A percentile compares a stretch with the other conserved stretches of the same genome.
Evolutionary conservation across 1,140 invertebrate species (phyloP).

Genomic region (Homarus americanus): DNA sequence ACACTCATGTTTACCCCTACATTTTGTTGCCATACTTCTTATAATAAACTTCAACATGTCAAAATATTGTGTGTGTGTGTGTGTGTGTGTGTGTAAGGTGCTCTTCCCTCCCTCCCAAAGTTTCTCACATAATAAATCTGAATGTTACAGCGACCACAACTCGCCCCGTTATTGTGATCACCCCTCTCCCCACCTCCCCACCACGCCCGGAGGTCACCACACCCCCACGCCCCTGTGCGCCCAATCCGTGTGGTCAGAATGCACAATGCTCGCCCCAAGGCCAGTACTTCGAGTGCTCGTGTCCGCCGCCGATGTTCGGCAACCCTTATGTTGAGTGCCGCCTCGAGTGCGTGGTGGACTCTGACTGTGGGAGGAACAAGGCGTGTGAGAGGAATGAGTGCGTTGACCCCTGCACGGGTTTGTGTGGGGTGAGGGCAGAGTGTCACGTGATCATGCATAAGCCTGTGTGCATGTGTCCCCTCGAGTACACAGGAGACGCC

Average conservation of each 20-base stretch:
- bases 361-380: constrained; percentile 83
- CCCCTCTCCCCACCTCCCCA: not conserved
- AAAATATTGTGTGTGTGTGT: too few relatives aligned
- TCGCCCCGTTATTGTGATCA: not conserved
- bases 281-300: constrained; percentile 83
- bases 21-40: too few relatives aligned
- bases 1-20: too few relatives aligned
- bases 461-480: constrained; percentile 74
- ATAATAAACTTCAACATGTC: too few relatives aligned
- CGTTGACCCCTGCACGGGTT: constrained; percentile 75
- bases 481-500: constrained; percentile 76
- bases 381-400: constrained; percentile 81
- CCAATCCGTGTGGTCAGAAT: constrained; percentile 88
- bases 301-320: constrained; percentile 85
- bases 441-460: constrained; percentile 75
- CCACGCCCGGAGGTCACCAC: constrained; percentile 27
- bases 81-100: too few relatives aligned
- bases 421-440: constrained; percentile 75
- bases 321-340: constrained; percentile 88
- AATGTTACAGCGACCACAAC: constrained; percentile 29
- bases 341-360: constrained; percentile 83
- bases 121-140: too few relatives aligned
- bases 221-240: constrained; percentile 84
- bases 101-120: too few relatives aligned
- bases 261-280: constrained; percentile 75